Evolutionary conservation across 2,888 invertebrate genomes (phyloP), one percentile per base, ranked within the genome.

Genomic region (Hoplodrina blanda): DNA sequence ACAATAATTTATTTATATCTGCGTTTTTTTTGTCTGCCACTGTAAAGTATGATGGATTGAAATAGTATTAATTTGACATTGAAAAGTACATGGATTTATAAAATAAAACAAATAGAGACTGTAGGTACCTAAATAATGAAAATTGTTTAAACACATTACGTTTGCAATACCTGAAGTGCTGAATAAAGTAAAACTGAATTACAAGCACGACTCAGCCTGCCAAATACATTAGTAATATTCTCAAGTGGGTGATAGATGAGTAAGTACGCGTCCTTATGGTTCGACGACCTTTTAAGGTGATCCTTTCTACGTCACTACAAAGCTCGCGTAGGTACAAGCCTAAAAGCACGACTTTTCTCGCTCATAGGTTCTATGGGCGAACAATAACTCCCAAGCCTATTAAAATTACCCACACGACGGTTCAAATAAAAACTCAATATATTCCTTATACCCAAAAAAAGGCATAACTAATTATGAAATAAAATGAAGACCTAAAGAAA

Each of bases 31-130:
- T 41, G 20, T 25, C 50, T 49, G 33, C 50, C 54, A 37, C 7
- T 41, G 44, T 10, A 8, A 61, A 73, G n/a, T 74, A 37, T 54
- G 33, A 80, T 62, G 20, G 49, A 80, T 77, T 52, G 46, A 41
- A 2, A 30, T 11, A 37, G 41, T 41, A 57, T 25, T 25, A 25
- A 25, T 62, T 61, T 72, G 17, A 7, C 17, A 6, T n/a, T 33
- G 17, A 25, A 56, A 11, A 60, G 5, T 13, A 7, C 6, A 41
- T 41, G 41, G 50, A 50, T 46, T 46, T 46, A 46, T 6, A 17
- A 46, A 46, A 46, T 46, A 46, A 46, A 46, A 11, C 1, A 2
- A 46, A 46, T 41, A 37, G 13, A 13, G 41, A 13, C 11, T 41
- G 17, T 17, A 46, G 6, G 46, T 17, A n/a, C n/a, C n/a, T n/a